A percentile compares a stretch with the other conserved stretches of the same genome.
Evolutionary conservation across 2,888 invertebrate genomes (phyloP).

Genomic region (Trachelus iudaicus): DNA sequence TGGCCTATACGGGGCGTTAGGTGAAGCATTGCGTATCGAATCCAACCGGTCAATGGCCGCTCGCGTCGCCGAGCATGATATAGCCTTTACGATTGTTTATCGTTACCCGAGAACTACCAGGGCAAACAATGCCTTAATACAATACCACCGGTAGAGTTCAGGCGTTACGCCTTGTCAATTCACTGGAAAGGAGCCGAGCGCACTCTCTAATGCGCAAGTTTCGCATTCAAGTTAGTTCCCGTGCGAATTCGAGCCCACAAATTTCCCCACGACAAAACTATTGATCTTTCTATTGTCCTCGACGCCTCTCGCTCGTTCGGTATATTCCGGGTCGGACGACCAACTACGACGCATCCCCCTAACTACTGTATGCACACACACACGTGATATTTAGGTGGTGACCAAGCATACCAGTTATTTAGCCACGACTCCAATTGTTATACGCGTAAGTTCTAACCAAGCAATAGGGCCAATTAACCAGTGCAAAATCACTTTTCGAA

Average conservation of each 20-base stretch:
- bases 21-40: not conserved
- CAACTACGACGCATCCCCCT: not conserved
- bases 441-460: not conserved
- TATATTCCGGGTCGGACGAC: not conserved
- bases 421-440: not conserved
- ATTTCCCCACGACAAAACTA: not conserved
- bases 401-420: not conserved
- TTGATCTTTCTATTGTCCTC: not conserved
- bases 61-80: not conserved
- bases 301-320: not conserved
- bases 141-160: not conserved
- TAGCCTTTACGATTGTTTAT: not conserved
- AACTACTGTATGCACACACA: not conserved
- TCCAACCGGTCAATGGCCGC: not conserved
- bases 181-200: not conserved
- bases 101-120: not conserved
- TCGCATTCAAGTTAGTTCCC: not conserved
- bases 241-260: not conserved
- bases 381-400: not conserved
- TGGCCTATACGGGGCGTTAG: not conserved
- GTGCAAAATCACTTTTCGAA: not conserved
- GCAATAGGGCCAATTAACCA: not conserved
- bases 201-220: not conserved
- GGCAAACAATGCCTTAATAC: not conserved
- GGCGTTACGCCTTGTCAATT: not conserved